phyloP scores from a whole-genome alignment of 2,797 vertebrate species.

The Phrynocephalus guinanensis region DNA sequence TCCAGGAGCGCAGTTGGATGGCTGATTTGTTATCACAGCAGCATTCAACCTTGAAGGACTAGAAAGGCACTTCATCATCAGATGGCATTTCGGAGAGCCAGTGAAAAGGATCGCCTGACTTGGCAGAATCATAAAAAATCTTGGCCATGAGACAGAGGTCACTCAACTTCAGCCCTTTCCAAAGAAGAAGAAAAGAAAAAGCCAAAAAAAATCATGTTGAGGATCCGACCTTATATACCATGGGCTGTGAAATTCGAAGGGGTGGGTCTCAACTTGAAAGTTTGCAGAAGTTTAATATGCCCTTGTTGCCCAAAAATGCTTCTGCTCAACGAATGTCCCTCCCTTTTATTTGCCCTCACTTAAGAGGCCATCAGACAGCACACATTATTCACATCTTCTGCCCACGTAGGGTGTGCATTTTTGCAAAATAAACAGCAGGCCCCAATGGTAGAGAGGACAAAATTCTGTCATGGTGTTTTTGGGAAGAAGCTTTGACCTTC shows the following conservation, averaged over 20 bases:
- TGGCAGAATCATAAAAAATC: slow-evolving; percentile 35
- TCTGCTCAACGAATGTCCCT: not conserved
- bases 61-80: slow-evolving; percentile 30
- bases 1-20: slow-evolving; percentile 12
- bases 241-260: not conserved
- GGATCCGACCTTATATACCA: not conserved
- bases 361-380: not conserved
- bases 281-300: not conserved
- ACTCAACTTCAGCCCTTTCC: slow-evolving; percentile 17
- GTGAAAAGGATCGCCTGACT: slow-evolving; percentile 32
- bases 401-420: not conserved
- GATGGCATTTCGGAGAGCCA: slow-evolving; percentile 20
- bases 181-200: not conserved
- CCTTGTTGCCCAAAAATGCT: not conserved
- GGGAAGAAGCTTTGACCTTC: no score
- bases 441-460: no score
- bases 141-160: slow-evolving; percentile 33
- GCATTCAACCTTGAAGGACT: slow-evolving; percentile 28
- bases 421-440: not conserved
- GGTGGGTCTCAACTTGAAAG: not conserved
- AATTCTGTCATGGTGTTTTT: no score
- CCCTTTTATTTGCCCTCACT: not conserved
- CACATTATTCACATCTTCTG: no score
- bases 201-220: not conserved
- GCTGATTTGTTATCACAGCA: slow-evolving; percentile 29